Evolutionary conservation across 2,797 vertebrate species (phyloP), one percentile per base, ranked within the genome.

Genomic region (Chelon labrosus): DNA sequence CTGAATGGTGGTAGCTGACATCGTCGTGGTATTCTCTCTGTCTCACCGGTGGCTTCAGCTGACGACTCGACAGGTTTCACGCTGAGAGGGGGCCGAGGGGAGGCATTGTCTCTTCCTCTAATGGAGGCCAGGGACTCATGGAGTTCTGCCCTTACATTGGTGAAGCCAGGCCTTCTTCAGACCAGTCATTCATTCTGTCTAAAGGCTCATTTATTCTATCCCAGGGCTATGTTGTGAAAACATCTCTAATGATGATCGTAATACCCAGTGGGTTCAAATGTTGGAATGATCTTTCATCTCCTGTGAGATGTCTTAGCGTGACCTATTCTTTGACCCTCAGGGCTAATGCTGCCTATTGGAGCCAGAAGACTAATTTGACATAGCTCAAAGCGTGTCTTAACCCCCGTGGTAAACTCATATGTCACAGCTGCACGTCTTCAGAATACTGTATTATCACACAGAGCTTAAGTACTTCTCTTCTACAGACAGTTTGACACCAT

Each of bases 171-270:
- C 79, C 76, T 72, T 80, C 75, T 75, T 77, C 80, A 85, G 84
- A 86, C 77, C 76, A 73, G 80, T 66, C 90, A 87, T 92, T 89
- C 88, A 80, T 90, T 87, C 82, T 78, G 73, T 91, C 87, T 83
- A 87, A 86, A 92, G 88, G 83, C 75, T 91, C 89, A 91, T 93
- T 93, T 92, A 91, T 90, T 92, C 76, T 83, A 56, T 86, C 91
- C 87, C 83, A 80, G 80, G 92, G 91, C 89, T 79, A 82, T 90
- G 88, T 89, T 90, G 86, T 88, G 87, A 91, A 88, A 91, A 90
- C 90, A 91, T 89, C 80, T 81, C 85, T 93, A 91, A 92, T 92
- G 91, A 92, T 91, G 84, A 92, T 88, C 85, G 88, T 76, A 73
- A 87, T 89, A 89, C 89, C 87, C 88, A 81, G 87, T 85, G 85